Evolutionary conservation across 2,888 invertebrate species (phyloP).

Genomic region (Gryllus longicercus): DNA sequence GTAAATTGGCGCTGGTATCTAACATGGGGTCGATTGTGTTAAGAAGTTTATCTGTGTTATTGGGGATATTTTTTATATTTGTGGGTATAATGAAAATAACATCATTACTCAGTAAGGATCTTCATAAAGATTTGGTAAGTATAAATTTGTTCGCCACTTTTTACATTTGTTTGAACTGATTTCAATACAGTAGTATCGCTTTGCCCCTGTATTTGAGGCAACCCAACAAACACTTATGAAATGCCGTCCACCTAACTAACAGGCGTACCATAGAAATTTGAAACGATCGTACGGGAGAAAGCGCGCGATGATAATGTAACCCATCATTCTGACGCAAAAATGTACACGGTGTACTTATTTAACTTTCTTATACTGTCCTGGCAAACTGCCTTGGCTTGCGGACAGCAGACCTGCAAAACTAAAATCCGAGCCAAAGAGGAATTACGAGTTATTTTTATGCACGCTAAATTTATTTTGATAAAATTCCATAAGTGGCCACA

Average conservation of each 20-base stretch:
- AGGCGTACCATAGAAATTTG: conserved; percentile 23
- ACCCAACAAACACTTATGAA: conserved; percentile 27
- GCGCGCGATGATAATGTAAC: not conserved
- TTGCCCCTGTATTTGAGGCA: conserved; percentile 27
- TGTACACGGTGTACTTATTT: conserved; percentile 22
- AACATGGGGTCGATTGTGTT: conserved; percentile 73
- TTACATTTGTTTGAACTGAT: too few relatives aligned
- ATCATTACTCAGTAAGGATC: conserved; percentile 86
- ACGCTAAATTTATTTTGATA: conserved; percentile 11
- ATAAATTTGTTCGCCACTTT: not conserved
- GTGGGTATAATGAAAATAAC: conserved; percentile 91
- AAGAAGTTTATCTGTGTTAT: conserved; percentile 82
- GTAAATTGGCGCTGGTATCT: conserved; percentile 28
- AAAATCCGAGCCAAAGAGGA: conserved; percentile 32
- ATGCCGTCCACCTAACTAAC: conserved; percentile 23
- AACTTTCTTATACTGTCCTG: conserved; percentile 28
- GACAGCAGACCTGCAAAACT: conserved; percentile 24
- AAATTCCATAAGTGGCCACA: not conserved
- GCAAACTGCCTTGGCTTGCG: conserved; percentile 33
- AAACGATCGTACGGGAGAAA: conserved; percentile 4
- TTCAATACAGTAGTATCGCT: not conserved
- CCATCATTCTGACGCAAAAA: not conserved
- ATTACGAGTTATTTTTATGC: conserved; percentile 34
- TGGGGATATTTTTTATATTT: conserved; percentile 93
- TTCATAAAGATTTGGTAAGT: conserved; percentile 94